Base-by-base conservation (phyloP, 2,797 vertebrate species). In the Acomys russatus region DNA sequence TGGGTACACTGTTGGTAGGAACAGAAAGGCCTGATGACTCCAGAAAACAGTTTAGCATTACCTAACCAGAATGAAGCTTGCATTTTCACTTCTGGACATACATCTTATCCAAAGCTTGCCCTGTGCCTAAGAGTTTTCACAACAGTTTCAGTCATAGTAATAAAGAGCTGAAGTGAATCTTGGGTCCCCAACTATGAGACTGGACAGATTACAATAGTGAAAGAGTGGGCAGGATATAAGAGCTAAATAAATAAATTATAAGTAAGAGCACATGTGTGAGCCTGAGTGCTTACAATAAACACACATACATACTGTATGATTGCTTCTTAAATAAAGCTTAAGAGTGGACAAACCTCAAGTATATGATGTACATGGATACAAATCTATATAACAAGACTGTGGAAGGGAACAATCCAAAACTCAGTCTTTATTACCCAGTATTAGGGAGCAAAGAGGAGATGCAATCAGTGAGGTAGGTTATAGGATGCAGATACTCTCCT, bases 261-360 rank as follows among this genome's bases (percentile, higher is more conserved):
- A n/a, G 49, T 30, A 33, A 12, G 14, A 83, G 61, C 25, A 88
- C 1, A 25, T 0, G 2, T 96, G 59, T 0, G 4, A 83, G 71
- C 74, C 18, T 35, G 85, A 44, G 49, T 59, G 66, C 56, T 89
- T 66, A 79, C 64, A 33, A 84, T 63, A 94, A 64, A 77, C 83
- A 80, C 15, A 89, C 25, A 59, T 1, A 44, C 44, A 23, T 35
- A 59, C 11, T 88, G 3, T 51, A 61, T 63, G 28, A 88, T 38
- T 61, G 33, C 17, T 61, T n/a, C 44, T 15, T 79, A 30, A 66
- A 51, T 18, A 33, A 85, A 90, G 73, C 44, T 76, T 8, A 87
- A 95, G 91, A 92, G 64, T 86, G 70, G 64, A 74, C 54, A 89
- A 59, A 87, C 70, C 83, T 77, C 38, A 77, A 66, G 35, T 25